phyloP scores from a whole-genome alignment of 2,113 vertebrate species.

The Myiopsitta monachus region DNA sequence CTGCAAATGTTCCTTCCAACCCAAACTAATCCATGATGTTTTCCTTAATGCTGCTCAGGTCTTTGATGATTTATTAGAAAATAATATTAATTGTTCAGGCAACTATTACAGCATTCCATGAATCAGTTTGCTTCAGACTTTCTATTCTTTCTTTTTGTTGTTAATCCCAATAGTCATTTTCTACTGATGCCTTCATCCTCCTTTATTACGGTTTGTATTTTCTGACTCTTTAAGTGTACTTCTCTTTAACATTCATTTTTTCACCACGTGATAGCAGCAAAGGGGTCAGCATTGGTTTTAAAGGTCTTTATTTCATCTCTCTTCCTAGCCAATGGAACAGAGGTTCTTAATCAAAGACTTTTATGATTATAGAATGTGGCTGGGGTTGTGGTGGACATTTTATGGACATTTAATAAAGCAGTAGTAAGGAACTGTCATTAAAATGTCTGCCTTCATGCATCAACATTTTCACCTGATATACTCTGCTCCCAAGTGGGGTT shows the following conservation, averaged over 20 bases:
- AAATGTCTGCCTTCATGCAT: background rate
- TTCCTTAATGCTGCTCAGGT: background rate
- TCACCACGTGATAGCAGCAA: background rate
- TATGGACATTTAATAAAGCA: background rate
- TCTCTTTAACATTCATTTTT: background rate
- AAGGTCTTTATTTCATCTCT: background rate
- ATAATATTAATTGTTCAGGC: background rate
- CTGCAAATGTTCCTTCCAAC: background rate
- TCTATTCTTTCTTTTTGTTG: background rate
- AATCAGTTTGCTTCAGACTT: background rate
- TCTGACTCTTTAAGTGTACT: background rate
- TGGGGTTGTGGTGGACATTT: background rate
- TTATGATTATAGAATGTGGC: background rate
- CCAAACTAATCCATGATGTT: background rate
- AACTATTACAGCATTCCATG: background rate
- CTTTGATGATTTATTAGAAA: background rate
- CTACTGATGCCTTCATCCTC: background rate
- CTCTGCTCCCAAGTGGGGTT: background rate
- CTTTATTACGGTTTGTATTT: background rate
- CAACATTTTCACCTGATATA: background rate
- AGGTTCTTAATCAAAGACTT: background rate
- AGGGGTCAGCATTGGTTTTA: background rate
- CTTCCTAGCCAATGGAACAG: background rate
- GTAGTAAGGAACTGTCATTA: background rate
- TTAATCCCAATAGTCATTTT: background rate